Evolutionary conservation across 2,113 vertebrate species (phyloP).

Genomic region (Eptesicus fuscus): DNA sequence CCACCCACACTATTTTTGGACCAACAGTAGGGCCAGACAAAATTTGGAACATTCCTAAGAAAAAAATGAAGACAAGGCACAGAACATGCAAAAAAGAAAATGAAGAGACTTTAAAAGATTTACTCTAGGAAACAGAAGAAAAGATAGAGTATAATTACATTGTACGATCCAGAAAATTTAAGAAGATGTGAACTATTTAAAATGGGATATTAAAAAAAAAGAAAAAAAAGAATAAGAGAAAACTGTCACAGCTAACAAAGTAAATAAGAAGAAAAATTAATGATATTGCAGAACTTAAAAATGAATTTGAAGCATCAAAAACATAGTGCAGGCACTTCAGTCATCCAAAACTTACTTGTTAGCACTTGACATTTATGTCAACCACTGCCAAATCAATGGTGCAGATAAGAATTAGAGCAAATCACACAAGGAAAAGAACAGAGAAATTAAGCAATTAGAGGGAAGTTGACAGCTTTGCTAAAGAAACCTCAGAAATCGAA

Average conservation of each 20-base stretch:
- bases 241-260: neutral
- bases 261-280: neutral
- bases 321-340: neutral
- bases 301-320: neutral
- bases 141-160: neutral
- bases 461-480: neutral
- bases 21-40: slow-evolving; percentile 26
- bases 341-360: neutral
- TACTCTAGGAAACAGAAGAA: slow-evolving; percentile 24
- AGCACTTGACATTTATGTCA: neutral
- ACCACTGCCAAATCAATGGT: neutral
- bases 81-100: slow-evolving; percentile 7
- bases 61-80: slow-evolving; percentile 24
- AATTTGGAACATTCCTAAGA: slow-evolving; percentile 30
- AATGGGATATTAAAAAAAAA: neutral
- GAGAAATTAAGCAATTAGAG: neutral
- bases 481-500: slow-evolving; percentile 26
- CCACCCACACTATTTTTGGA: slow-evolving; percentile 44
- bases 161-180: neutral
- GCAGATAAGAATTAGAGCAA: neutral
- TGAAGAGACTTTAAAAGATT: neutral
- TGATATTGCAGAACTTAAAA: neutral
- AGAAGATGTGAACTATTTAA: slow-evolving; percentile 21
- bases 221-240: neutral
- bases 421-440: neutral